Base-by-base conservation (phyloP, 2,797 vertebrate species). In the Phataginus tetradactyla region DNA sequence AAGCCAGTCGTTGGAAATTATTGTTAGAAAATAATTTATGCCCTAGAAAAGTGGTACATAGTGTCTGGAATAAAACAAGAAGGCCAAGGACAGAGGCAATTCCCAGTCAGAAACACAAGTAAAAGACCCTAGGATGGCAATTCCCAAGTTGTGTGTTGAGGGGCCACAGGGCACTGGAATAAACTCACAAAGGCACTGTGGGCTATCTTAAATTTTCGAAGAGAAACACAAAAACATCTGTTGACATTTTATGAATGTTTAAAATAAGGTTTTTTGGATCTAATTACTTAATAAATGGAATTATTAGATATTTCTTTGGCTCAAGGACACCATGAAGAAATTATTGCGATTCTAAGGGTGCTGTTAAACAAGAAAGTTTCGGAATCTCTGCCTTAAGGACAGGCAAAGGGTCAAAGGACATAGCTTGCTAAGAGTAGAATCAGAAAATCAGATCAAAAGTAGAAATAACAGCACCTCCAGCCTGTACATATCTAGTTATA, bases 271-370 rank as follows among this genome's bases (percentile, higher is more conserved):
- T 87, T 6, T 78, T 69, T 79, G 45, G 37, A 74, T 4, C 37
- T 78, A 91, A 87, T 86, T 84, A 90, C 34, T 72, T 84, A 94
- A 74, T 32, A 90, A 83, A 72, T 68, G 57, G 34, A 94, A 74
- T 42, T 45, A 74, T 57, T 63, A 45, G 9, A 11, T 79, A 86
- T 64, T 72, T 91, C 61, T 81, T 34, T 87, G 66, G 9, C 23
- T 53, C 27, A 64, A 42, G 69, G 21, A 78, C 25, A 72, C 39
- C 17, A 37, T 72, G 64, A 84, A 88, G 91, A 91, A 87, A 59
- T 86, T 51, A 84, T 39, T 45, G 20, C 72, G 27, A 77, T n/a
- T 55, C 29, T 29, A 89, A 69, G 7, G 53, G 23, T 27, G 34
- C 10, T 0, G 0, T 14, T n/a, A 75, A 90, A 75, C 21, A 69